phyloP scores from a whole-genome alignment of 2,888 invertebrate species.

The Drosophila tripunctata region DNA sequence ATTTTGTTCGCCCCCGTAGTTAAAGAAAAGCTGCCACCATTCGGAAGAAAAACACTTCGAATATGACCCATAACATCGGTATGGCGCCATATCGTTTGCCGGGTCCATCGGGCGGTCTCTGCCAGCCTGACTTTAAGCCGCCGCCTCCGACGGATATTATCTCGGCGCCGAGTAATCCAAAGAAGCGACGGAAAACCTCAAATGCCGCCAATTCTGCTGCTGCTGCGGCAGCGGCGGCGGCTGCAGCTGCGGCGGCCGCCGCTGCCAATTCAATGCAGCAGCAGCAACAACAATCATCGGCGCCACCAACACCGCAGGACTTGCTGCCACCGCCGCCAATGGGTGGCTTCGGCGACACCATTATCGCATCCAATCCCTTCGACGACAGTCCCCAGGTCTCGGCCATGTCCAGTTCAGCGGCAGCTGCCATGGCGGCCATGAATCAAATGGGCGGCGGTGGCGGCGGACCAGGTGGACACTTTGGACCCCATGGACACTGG shows the following conservation, averaged over 20 bases:
- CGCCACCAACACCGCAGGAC: conserved; percentile 90
- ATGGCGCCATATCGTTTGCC: conserved; percentile 92
- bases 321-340: conserved; percentile 91
- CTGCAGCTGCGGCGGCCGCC: conserved; percentile 82
- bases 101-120: conserved; percentile 87
- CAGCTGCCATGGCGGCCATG: conserved; percentile 87
- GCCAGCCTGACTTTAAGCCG: conserved; percentile 90
- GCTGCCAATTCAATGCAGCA: conserved; percentile 86
- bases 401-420: conserved; percentile 83
- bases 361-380: conserved; percentile 97
- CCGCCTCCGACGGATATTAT: conserved; percentile 88
- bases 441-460: conserved; percentile 86
- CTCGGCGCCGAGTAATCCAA: conserved; percentile 92
- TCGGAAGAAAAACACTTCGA: conserved; percentile 83
- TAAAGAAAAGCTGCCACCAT: conserved; percentile 82
- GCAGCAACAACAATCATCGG: conserved; percentile 89
- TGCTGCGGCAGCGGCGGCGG: conserved; percentile 83
- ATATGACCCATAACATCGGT: conserved; percentile 92
- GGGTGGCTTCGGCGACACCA: conserved; percentile 96
- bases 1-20: conserved; percentile 66
- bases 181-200: conserved; percentile 93
- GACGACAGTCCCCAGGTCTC: conserved; percentile 91
- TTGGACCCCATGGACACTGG: conserved; percentile 79
- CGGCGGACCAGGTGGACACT: conserved; percentile 74
- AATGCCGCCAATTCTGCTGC: conserved; percentile 87